phyloP scores from a whole-genome alignment of 35 echinoderm and acorn worm genomes.

The Stichopus chloronotus region DNA sequence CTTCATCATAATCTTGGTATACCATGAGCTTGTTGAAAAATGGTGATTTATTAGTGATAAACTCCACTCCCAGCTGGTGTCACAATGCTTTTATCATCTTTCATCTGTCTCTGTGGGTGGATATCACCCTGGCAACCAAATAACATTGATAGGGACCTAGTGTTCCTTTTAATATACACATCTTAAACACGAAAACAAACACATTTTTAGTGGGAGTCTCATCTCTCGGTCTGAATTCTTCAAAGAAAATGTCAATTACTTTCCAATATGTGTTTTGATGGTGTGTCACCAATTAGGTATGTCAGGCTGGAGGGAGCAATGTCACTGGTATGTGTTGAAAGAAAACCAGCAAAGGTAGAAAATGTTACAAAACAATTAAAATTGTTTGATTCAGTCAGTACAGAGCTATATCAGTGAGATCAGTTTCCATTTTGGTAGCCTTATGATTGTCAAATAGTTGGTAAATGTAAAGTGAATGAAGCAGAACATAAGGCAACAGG shows the following conservation, averaged over 20 bases:
- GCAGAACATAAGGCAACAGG: too few species aligned
- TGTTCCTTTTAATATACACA: neutral
- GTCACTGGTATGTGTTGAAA: neutral
- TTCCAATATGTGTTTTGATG: neutral
- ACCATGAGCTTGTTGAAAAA: neutral
- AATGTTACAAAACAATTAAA: too few species aligned
- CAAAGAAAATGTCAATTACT: neutral
- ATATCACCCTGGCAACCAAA: neutral
- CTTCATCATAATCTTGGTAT: too few species aligned
- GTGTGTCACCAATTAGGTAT: neutral
- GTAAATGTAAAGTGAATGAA: too few species aligned
- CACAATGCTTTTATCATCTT: neutral
- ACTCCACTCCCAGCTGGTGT: neutral
- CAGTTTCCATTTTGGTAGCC: too few species aligned
- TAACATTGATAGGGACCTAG: neutral
- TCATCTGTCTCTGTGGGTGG: neutral
- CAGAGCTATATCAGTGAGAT: too few species aligned
- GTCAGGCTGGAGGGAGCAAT: neutral
- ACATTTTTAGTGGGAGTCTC: neutral
- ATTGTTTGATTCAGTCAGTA: too few species aligned
- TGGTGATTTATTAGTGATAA: slow-evolving; percentile 12
- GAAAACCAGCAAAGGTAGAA: too few species aligned
- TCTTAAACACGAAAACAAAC: neutral
- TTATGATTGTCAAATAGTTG: too few species aligned
- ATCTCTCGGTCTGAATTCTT: neutral